Base-by-base conservation (phyloP, 2,113 vertebrate genomes). In the Rhinopomastus cyanomelas region DNA sequence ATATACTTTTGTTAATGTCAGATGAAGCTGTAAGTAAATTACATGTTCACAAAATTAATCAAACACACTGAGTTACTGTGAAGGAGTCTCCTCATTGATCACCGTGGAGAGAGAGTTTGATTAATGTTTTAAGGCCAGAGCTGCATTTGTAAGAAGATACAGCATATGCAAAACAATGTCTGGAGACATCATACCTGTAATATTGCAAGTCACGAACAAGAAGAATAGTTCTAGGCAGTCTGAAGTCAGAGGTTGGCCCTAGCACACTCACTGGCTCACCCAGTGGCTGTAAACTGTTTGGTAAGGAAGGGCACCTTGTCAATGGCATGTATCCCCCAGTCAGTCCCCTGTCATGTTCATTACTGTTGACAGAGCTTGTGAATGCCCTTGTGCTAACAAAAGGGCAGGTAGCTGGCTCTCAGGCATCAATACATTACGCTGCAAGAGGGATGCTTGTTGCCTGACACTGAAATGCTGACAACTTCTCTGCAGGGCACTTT, bases 261-360 rank as follows among this genome's bases (percentile, higher is more conserved):
- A 37, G 29, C n/a, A 37, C 39, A 11, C 7, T 57, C 57, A 13
- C 30, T 79, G 5, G 12, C 64, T 75, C 62, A 57, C 12, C 55
- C 60, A 48, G 51, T 17, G 42, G 29, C 10, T 81, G 30, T 25
- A 73, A 65, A 53, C 21, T 42, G 20, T 34, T 65, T 51, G 78
- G 62, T 79, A 5, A 18, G 34, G 46, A 95, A 95, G 81, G 93
- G 83, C 94, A 95, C 93, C 90, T 90, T 93, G 90, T 84, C 66
- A 44, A 18, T 69, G 62, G 34, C 32, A 1, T 51, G 57, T 72
- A 48, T 84, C 37, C 80, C 8, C 8, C 26, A 46, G 93, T 77
- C 83, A 74, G 77, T 73, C 29, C 52, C 69, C 69, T 81, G 71
- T 91, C 86, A 90, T 4, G 42, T 67, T 90, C 81, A 82, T 84